Evolutionary conservation across 2,113 vertebrate genomes (phyloP).

Genomic region (Eubucco bourcierii): DNA sequence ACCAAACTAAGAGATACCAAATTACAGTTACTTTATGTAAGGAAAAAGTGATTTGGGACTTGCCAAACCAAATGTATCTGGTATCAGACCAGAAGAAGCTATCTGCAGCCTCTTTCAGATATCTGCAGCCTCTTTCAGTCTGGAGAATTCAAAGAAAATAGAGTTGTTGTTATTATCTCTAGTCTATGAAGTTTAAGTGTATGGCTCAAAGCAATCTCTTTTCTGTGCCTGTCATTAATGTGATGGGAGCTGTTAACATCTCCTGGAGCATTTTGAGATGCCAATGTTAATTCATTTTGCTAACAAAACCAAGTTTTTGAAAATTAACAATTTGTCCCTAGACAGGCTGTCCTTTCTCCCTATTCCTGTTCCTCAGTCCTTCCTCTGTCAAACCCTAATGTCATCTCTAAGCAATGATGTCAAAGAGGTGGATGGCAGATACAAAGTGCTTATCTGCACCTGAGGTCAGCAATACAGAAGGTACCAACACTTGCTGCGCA

Average conservation of each 20-base stretch:
- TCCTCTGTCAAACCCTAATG: background rate
- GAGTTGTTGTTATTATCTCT: background rate
- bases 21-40: background rate
- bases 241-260: slow-evolving; percentile 1
- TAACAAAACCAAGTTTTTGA: background rate
- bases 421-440: background rate
- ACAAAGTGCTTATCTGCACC: background rate
- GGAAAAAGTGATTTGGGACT: background rate
- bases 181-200: background rate
- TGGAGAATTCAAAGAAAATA: background rate
- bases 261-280: background rate
- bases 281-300: background rate
- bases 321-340: background rate
- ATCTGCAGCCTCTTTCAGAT: background rate
- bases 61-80: background rate
- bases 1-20: background rate
- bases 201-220: background rate
- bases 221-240: background rate
- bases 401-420: background rate
- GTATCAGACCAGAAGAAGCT: background rate
- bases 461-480: rapidly evolving
- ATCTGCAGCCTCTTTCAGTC: background rate
- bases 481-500: rapidly evolving
- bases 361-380: background rate
- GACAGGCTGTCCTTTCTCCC: background rate